Base-by-base conservation (phyloP, 1,140 invertebrate species). In the Meloidogyne exigua region DNA sequence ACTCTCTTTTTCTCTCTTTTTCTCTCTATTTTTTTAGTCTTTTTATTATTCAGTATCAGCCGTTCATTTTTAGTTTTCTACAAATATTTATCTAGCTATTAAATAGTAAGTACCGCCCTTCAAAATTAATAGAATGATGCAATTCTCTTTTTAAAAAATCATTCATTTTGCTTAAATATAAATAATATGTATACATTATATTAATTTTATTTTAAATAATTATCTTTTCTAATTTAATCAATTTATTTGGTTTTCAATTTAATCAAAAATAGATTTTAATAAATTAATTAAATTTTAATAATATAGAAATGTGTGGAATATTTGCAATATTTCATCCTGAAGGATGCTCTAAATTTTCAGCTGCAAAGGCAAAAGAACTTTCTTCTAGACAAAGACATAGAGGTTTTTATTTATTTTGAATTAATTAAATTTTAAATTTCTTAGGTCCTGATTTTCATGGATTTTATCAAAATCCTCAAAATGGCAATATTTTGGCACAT, bases 401-500 rank as follows among this genome's bases (percentile, higher is more conserved):
- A 63, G 67, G 26, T 42, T 49, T 42, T 5, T 11, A 7, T 66
- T 25, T 74, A 68, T 26, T 76, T n/a, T 39, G 79, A 21, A 32
- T 77, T 44, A 25, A 44, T 72, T 77, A n/a, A 12, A 49, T 36
- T 28, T 23, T 28, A 18, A 4, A 74, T 64, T 67, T 65, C 72
- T 75, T 83, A 63, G 85, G 85, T 15, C 86, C 85, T 11, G 85
- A 87, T 70, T 84, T 77, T 62, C 76, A 76, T 49, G 79, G 80
- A 32, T 78, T 26, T n/a, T 86, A 86, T 73, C 84, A 82, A 49
- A 70, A 85, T 70, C 73, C 82, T 25, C 68, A 49, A 36, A 87
- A 78, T 32, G 86, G 86, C 13, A 83, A 88, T 72, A 83, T 87
- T 49, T 75, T 87, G 21, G 82, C 76, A 71, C 85, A 87, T 74